Evolutionary conservation across 2,888 invertebrate species (phyloP).

Genomic region (Tinea semifulvella): DNA sequence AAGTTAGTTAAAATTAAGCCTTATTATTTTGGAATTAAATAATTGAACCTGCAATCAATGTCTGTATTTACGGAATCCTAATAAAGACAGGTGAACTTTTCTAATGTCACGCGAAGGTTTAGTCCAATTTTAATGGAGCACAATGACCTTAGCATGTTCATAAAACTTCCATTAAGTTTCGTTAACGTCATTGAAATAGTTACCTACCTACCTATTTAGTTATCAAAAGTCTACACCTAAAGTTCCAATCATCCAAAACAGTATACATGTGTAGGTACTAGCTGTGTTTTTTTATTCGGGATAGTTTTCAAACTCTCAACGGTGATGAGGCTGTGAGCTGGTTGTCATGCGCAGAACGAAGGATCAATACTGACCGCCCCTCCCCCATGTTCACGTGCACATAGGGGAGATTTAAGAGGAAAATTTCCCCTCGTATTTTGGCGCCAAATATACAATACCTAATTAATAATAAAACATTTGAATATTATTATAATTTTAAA

Average conservation of each 20-base stretch:
- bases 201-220: not conserved
- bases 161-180: slow-evolving; percentile 8
- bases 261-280: no score
- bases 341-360: slow-evolving; percentile 9
- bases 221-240: no score
- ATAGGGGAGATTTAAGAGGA: not conserved
- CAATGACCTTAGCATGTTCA: not conserved
- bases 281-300: slow-evolving; percentile 11
- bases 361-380: slow-evolving; percentile 14
- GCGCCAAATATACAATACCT: no score
- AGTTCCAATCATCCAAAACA: no score
- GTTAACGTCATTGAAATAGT: not conserved
- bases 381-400: slow-evolving; percentile 2
- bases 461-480: no score
- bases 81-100: slow-evolving; percentile 1
- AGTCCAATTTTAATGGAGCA: slow-evolving; percentile 4
- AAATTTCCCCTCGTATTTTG: slow-evolving; percentile 12
- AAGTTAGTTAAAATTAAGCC: no score
- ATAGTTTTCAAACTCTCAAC: slow-evolving; percentile 7
- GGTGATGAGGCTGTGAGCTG: slow-evolving; percentile 6
- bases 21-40: no score
- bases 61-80: no score
- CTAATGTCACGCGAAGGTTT: not conserved
- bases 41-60: no score
- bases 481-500: no score